These are phyloP conservation scores for Limulus polyphemus DNA, from an alignment of 2,888 invertebrate species.

Conservation along the genomic window DNA sequence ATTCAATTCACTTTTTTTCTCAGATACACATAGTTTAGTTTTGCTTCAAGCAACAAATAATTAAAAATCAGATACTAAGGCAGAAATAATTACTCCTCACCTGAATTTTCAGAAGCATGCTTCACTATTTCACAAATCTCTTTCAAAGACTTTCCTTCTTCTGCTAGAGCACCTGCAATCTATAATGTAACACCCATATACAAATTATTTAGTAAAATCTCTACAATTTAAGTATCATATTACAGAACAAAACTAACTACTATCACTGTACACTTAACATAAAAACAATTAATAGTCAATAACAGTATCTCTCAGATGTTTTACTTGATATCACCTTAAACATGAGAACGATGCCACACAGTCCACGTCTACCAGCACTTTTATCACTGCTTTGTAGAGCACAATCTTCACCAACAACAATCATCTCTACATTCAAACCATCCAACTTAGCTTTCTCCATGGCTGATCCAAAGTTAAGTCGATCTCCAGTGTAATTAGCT, in stretches of 20 bases:
- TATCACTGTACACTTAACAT: no score
- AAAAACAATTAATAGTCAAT: no score
- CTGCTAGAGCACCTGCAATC: constrained; percentile 64
- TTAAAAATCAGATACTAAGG: no score
- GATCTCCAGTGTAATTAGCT: constrained; percentile 63
- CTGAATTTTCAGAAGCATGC: no score
- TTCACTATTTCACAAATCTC: constrained; percentile 40
- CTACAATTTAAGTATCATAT: no score
- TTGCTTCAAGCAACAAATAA: no score
- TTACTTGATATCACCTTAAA: constrained; percentile 34
- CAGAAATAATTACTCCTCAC: no score
- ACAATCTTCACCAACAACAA: constrained; percentile 57
- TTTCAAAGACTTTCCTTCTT: constrained; percentile 45
- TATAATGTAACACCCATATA: constrained; percentile 21
- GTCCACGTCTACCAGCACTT: constrained; percentile 49
- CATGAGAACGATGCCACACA: constrained; percentile 46
- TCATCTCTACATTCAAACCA: constrained; percentile 46
- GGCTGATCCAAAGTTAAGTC: constrained; percentile 68
- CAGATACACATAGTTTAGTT: no score
- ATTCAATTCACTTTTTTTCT: no score
- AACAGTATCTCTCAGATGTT: background rate
- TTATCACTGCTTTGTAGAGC: constrained; percentile 41
- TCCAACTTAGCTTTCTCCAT: constrained; percentile 54
- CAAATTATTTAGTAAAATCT: no score
- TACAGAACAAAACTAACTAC: no score